phyloP scores from a whole-genome alignment of 2,888 invertebrate species.

The Cheilosia vernalis region DNA sequence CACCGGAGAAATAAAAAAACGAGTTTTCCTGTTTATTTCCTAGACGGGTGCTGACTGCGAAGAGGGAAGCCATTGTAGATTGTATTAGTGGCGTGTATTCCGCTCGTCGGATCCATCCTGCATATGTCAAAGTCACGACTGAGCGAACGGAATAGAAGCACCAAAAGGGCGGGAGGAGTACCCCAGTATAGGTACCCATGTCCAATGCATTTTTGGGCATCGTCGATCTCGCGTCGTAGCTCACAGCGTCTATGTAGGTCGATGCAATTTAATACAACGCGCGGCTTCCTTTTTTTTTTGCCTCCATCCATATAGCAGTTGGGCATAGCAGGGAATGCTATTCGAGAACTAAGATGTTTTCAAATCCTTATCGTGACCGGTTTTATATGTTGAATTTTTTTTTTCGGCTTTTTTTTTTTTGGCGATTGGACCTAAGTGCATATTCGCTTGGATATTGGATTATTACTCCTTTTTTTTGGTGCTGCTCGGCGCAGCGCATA shows the following conservation, averaged over 20 bases:
- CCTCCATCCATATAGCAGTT: slow-evolving; percentile 31
- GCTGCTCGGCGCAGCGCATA: slow-evolving; percentile 35
- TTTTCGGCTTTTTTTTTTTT: slow-evolving; percentile 29
- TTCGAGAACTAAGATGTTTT: slow-evolving; percentile 75
- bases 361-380: slow-evolving; percentile 74
- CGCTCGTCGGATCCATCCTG: slow-evolving; percentile 44
- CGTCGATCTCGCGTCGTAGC: slow-evolving; percentile 40
- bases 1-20: slow-evolving; percentile 39
- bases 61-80: slow-evolving; percentile 32
- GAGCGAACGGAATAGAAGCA: slow-evolving; percentile 63
- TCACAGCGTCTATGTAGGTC: slow-evolving; percentile 81
- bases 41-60: slow-evolving; percentile 57
- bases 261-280: slow-evolving; percentile 81
- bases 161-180: slow-evolving; percentile 17
- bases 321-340: slow-evolving; percentile 47
- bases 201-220: slow-evolving; percentile 72
- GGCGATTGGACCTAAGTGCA: slow-evolving; percentile 51
- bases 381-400: slow-evolving; percentile 30
- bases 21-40: slow-evolving; percentile 66
- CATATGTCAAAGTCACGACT: slow-evolving; percentile 73
- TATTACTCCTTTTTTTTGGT: slow-evolving; percentile 40
- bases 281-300: slow-evolving; percentile 56
- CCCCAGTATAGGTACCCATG: slow-evolving; percentile 21
- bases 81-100: slow-evolving; percentile 40
- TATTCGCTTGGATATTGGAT: slow-evolving; percentile 33